Conservation (phyloP, 2,797 vertebrate species). For the Fistularia commersonii region DNA sequence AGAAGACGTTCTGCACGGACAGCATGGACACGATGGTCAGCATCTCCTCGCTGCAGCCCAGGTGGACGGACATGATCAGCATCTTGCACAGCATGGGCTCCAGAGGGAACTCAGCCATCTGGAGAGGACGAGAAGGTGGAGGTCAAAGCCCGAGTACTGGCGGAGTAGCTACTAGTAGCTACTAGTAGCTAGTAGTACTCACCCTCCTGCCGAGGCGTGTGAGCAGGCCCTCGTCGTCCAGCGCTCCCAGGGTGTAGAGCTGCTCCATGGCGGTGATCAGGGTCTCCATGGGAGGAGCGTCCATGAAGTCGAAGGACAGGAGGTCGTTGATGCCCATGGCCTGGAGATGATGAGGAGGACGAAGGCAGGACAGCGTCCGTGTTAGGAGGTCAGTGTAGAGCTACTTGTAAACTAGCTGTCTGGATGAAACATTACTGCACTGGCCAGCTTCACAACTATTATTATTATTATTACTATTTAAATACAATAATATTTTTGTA, state of each 20-base stretch:
- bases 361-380: background rate
- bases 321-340: conserved; percentile 99
- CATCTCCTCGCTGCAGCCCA: conserved; percentile 99
- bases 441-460: too few relatives aligned
- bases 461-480: too few relatives aligned
- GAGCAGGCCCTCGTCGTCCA: conserved; percentile 95
- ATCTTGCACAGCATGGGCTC: conserved; percentile 99
- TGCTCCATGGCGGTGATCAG: conserved; percentile 99
- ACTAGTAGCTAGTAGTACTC: conserved; percentile 21
- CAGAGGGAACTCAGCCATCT: conserved; percentile 99
- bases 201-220: conserved; percentile 94
- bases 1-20: conserved; percentile 98
- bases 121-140: conserved; percentile 1
- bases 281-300: conserved; percentile 98
- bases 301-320: conserved; percentile 98
- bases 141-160: too few relatives aligned
- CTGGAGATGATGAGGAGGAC: conserved; percentile 54
- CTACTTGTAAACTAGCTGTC: too few relatives aligned
- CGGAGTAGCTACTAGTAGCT: background rate
- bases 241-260: conserved; percentile 92
- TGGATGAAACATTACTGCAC: too few relatives aligned
- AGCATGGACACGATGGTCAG: conserved; percentile 97
- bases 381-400: background rate
- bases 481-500: too few relatives aligned
- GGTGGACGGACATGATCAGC: conserved; percentile 98